Percentiles rank a stretch among this genome's conserved stretches.
These are phyloP conservation scores for Calameuta filiformis DNA, from an alignment of 2,888 invertebrate genomes.

Conservation along the genomic window DNA sequence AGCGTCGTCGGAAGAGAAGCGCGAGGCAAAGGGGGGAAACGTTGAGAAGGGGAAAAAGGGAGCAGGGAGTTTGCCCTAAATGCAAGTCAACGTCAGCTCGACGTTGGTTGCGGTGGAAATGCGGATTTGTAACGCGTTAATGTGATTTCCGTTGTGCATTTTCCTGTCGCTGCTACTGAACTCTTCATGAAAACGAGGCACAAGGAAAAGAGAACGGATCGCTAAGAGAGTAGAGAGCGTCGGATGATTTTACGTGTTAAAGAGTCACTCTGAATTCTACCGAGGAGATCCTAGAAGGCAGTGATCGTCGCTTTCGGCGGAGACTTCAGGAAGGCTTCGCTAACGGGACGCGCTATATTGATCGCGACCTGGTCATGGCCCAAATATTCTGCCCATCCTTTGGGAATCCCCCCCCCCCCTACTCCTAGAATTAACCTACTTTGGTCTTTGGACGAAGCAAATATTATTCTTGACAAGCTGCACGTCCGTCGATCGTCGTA, in stretches of 20 bases:
- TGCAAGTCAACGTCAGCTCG: background rate
- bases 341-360: conserved; percentile 43
- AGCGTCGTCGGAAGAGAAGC: background rate
- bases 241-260: too few relatives aligned
- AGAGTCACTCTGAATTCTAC: background rate
- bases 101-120: background rate
- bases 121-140: background rate
- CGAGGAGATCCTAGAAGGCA: background rate
- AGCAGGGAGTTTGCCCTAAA: background rate
- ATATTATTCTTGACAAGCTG: background rate
- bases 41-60: background rate
- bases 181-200: background rate
- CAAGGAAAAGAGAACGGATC: background rate
- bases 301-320: background rate
- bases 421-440: conserved; percentile 54
- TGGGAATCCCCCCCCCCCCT: conserved; percentile 50
- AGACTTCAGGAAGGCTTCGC: background rate
- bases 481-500: too few relatives aligned
- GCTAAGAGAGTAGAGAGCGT: background rate
- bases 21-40: too few relatives aligned
- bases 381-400: conserved; percentile 61
- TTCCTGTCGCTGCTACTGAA: background rate
- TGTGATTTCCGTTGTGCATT: background rate
- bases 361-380: conserved; percentile 63
- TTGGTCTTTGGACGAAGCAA: conserved; percentile 22